Evolutionary conservation across 2,888 invertebrate species (phyloP), one percentile per base, ranked within the genome.

Genomic region (Pterostichus niger): DNA sequence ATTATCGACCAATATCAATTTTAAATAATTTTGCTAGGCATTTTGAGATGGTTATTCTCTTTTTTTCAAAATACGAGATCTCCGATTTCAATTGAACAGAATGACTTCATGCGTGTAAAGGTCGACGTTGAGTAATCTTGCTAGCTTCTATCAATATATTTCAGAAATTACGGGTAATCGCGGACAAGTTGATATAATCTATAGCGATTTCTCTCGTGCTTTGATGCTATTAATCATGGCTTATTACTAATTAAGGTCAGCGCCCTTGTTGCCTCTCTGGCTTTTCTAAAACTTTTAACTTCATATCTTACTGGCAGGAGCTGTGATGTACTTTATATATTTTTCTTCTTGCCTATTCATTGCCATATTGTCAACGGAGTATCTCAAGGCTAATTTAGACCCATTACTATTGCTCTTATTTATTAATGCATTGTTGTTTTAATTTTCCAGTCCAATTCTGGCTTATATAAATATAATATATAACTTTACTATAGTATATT

Each of bases 311-410:
- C 13, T n/a, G 35, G 3, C 2, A 2, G n/a, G n/a, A n/a, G n/a
- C 6, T 64, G 64, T 40, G 35, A 64, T 13, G 64, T 35, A 1
- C 33, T 11, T 13, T 64, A 35, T 33, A 64, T 35, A 35, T 64
- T 64, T 5, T 64, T 35, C 64, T n/a, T 64, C 64, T 2, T 64
- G 9, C 40, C 3, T 13, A 35, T 64, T 64, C 40, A 33, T 6
- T 35, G n/a, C 64, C 11, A n/a, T 35, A n/a, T 64, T 35, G n/a
- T n/a, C n/a, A n/a, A n/a, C 11, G 64, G 64, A 6, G 40, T 64
- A 2, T 10, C 61, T 1, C 61, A 61, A 33, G 61, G 35, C 40
- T 4, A 64, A 64, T 40, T 13, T 64, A n/a, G 64, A 33, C 7
- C 64, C 61, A 1, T n/a, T 54, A 3, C 9, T 54, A n/a, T 54